Evolutionary conservation across 2,888 invertebrate genomes (phyloP).

Genomic region (Steinernema hermaphroditum): DNA sequence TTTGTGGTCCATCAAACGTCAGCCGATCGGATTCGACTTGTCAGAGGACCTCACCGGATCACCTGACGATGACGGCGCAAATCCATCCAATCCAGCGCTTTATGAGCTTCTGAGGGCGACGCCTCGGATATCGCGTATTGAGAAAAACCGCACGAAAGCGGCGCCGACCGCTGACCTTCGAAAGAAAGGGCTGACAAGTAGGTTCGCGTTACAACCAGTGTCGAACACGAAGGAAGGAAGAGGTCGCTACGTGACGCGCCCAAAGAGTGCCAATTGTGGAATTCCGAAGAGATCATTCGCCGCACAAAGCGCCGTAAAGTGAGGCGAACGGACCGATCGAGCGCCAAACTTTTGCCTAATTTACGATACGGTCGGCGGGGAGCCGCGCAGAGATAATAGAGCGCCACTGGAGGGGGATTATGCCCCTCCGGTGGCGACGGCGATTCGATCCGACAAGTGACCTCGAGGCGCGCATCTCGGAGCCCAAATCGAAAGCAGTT

Average conservation of each 20-base stretch:
- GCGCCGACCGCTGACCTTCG: neutral
- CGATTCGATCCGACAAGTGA: slow-evolving; percentile 28
- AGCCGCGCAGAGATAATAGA: slow-evolving; percentile 4
- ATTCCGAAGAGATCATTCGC: neutral
- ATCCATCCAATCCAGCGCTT: neutral
- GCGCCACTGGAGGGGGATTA: neutral
- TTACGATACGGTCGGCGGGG: neutral
- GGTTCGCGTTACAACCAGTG: neutral
- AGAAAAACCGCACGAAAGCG: neutral
- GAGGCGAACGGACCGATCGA: too few relatives aligned
- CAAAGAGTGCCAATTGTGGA: slow-evolving; percentile 23
- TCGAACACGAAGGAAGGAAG: neutral
- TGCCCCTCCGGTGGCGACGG: neutral
- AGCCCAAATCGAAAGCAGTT: neutral
- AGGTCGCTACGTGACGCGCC: too few relatives aligned
- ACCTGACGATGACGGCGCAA: neutral
- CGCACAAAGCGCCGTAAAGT: slow-evolving; percentile 25
- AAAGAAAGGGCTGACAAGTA: neutral
- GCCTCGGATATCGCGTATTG: too few relatives aligned
- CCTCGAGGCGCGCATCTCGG: neutral
- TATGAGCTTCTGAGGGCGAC: neutral
- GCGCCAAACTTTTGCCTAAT: slow-evolving; percentile 17
- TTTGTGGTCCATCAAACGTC: slow-evolving; percentile 16
- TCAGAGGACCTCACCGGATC: slow-evolving; percentile 9
- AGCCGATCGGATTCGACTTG: neutral